Evolutionary conservation across 1,140 invertebrate genomes (phyloP), one percentile per base, ranked within the genome.

Genomic region (Pseudachorutes palmiensis): DNA sequence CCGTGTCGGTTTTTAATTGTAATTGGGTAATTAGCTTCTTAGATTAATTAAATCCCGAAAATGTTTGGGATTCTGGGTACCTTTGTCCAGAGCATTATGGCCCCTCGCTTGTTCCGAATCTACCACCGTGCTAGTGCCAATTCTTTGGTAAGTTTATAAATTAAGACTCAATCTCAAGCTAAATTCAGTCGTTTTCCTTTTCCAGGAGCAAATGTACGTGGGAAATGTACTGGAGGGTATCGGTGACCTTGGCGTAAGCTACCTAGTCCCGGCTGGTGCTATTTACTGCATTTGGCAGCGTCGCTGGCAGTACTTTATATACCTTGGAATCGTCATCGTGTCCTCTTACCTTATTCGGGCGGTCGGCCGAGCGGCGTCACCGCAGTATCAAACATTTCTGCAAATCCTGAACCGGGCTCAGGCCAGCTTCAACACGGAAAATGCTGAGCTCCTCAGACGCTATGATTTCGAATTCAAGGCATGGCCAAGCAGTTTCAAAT

Each of bases 311-410:
- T 71, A 66, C 36, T 62, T 66, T 26, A 31, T 68, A 22, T 68
- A 66, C 41, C 51, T 88, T 58, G 84, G 86, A 1, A 76, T 86
- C 48, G 81, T 90, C 51, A 76, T 90, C 0, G 77, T 84, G 0
- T 79, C 86, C 0, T 87, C 87, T 0, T 80, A 86, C 63, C 81
- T 83, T 32, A 80, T 88, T 41, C 78, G 89, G 77, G 87, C 88
- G 31, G 80, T 88, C 68, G 89, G 89, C 0, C 79, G 92, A 74
- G 81, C 84, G 1, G 81, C 79, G 19, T 92, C 90, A 77, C 79
- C 84, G 1, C 82, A 83, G 19, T 95, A 95, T 77, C 77, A 81
- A 16, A 82, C 84, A 70, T 94, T 94, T 78, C 75, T 91, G n/a
- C 83, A 83, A 49, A 82, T 82, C 0, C 76, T 93, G 3, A 78